Evolutionary conservation across 2,888 invertebrate species (phyloP), one percentile per base, ranked within the genome.

Genomic region (Cheilosia soror): DNA sequence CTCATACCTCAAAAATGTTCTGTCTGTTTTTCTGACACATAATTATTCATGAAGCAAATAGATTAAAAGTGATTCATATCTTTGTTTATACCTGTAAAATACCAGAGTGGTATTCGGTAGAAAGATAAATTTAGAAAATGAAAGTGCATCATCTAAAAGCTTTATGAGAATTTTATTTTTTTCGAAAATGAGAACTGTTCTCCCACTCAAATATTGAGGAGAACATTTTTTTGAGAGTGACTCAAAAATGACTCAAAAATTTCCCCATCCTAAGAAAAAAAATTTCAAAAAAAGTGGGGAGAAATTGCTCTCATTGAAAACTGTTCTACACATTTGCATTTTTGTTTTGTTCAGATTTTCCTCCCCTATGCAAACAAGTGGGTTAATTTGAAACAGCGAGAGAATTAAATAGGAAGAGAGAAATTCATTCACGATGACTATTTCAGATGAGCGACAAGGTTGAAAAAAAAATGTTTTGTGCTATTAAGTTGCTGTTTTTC

Each of bases 61-160:
- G 15, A 71, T 65, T 60, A 42, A 57, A 40, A 44, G 20, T 79
- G 84, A 84, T 60, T 84, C 84, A 84, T 71, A 20, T 33, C 37
- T 33, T 13, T 55, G 37, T 66, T 49, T 73, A 40, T 76, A 71
- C 25, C 13, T 72, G 33, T 75, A 51, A 37, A 71, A 62, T 57
- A 44, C 62, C 62, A 15, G 27, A 77, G 71, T 71, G 66, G 76
- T 66, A 47, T 84, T 84, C 53, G 57, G 66, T 84, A 63, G 44
- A 53, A 63, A 37, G 47, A 72, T 72, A 85, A 53, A 72, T 68
- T 68, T 77, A 77, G 85, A 85, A 85, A 81, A 31, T 31, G 73
- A 82, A 82, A 86, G 73, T 82, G 76, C 81, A 79, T 29, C 31
- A 37, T 6, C 20, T 31, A 69, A 37, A 53, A 40, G 25, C 25